Conservation (phyloP, 2,888 invertebrate species). For the Drosophila imparisetae region DNA sequence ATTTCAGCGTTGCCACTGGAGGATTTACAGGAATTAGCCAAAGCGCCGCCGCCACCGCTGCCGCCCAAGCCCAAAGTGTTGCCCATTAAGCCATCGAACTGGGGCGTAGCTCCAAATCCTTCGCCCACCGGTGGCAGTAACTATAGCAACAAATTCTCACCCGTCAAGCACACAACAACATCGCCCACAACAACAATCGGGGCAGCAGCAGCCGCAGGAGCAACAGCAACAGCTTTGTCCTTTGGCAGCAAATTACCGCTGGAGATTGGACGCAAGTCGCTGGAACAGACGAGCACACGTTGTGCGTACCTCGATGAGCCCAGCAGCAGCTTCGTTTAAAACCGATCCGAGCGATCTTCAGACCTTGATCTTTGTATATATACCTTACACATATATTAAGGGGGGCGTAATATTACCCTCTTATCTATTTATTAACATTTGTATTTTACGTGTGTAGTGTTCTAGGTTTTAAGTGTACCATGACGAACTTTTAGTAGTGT, state of each 20-base stretch:
- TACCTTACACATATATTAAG: conserved; percentile 11
- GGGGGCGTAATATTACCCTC: conserved; percentile 5
- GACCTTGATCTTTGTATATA: conserved; percentile 48
- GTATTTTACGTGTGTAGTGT: conserved; percentile 27
- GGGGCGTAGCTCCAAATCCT: conserved; percentile 83
- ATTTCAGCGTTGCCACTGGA: conserved; percentile 18
- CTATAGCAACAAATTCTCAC: conserved; percentile 72
- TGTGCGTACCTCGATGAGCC: conserved; percentile 87
- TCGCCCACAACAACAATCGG: conserved; percentile 32
- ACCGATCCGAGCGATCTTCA: conserved; percentile 14
- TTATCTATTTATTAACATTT: conserved; percentile 56
- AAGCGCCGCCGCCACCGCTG: conserved; percentile 89
- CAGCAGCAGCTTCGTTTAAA: conserved; percentile 88
- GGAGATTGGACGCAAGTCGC: conserved; percentile 61
- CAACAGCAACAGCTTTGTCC: conserved; percentile 51
- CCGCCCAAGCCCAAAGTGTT: conserved; percentile 91
- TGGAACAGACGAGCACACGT: conserved; percentile 75
- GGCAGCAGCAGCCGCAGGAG: conserved; percentile 47
- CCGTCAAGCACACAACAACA: conserved; percentile 46
- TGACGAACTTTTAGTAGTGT: conserved; percentile 50
- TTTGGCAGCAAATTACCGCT: conserved; percentile 76
- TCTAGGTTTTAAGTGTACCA: conserved; percentile 28
- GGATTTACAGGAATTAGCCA: conserved; percentile 64
- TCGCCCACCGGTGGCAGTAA: conserved; percentile 52
- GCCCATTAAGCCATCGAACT: conserved; percentile 87